A percentile compares a stretch with the other conserved stretches of the same genome.
phyloP scores from a whole-genome alignment of 2,888 invertebrate species.

The Melieria omissa region DNA sequence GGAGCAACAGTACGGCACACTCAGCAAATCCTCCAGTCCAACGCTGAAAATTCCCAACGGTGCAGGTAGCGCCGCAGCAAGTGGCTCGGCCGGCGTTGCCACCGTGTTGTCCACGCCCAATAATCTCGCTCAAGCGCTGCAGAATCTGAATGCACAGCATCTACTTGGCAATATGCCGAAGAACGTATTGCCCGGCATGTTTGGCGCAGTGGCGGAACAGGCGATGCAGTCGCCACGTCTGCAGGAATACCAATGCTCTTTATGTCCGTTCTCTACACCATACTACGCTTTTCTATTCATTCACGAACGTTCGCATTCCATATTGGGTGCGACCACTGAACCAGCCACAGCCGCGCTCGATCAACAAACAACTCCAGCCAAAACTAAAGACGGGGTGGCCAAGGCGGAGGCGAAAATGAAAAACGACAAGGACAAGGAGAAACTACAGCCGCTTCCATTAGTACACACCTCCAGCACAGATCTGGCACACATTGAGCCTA shows the following conservation, averaged over 20 bases:
- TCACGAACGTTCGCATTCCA: conserved; percentile 86
- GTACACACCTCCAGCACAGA: conserved; percentile 18
- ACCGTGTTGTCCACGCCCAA: conserved; percentile 50
- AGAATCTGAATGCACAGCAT: conserved; percentile 59
- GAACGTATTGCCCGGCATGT: conserved; percentile 55
- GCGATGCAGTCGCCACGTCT: conserved; percentile 60
- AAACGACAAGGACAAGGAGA: not conserved
- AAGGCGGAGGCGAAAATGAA: conserved; percentile 25
- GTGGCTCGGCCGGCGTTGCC: conserved; percentile 31
- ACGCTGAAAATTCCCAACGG: conserved; percentile 67
- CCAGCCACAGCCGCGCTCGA: conserved; percentile 21
- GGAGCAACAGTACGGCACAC: conserved; percentile 56
- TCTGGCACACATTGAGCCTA: conserved; percentile 47
- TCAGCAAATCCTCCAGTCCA: conserved; percentile 63
- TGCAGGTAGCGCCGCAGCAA: conserved; percentile 30
- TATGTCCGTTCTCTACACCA: conserved; percentile 89
- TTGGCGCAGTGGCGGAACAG: conserved; percentile 52
- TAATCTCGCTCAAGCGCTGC: conserved; percentile 62
- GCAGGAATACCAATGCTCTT: conserved; percentile 88
- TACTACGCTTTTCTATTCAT: conserved; percentile 91
- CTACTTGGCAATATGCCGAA: conserved; percentile 60
- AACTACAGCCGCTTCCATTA: conserved; percentile 1
- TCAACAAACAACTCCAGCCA: conserved; percentile 31
- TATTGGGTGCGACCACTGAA: conserved; percentile 50
- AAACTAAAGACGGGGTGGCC: conserved; percentile 4